Conservation (phyloP, 2,888 invertebrate species). For the Celastrina argiolus region DNA sequence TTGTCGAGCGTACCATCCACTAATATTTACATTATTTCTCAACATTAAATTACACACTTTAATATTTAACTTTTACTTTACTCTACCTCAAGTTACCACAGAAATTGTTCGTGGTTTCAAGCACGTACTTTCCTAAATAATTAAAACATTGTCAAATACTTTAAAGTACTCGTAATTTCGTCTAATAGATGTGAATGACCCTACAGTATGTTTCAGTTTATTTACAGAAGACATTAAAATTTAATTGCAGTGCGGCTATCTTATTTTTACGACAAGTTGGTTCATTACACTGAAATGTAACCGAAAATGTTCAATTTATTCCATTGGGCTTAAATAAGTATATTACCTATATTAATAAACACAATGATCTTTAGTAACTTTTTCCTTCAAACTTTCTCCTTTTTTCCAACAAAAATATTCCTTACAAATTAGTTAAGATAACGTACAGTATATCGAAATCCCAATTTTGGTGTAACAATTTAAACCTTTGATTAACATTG, state of each 20-base stretch:
- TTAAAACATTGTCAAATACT: background rate
- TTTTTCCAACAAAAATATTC: background rate
- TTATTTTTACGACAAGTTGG: background rate
- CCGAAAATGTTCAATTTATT: background rate
- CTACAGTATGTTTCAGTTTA: background rate
- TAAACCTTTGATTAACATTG: slow-evolving; percentile 1
- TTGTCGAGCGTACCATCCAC: too few species aligned
- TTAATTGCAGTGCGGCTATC: slow-evolving; percentile 3
- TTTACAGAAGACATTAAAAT: slow-evolving; percentile 7
- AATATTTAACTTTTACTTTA: slow-evolving; percentile 1
- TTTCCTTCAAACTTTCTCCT: background rate
- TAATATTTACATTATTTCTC: too few species aligned
- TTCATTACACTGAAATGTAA: slow-evolving; percentile 2
- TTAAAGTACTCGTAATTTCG: slow-evolving; percentile 2
- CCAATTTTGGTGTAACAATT: background rate
- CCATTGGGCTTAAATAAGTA: background rate
- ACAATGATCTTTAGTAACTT: background rate
- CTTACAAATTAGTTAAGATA: background rate
- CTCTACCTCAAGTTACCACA: background rate
- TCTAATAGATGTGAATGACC: background rate
- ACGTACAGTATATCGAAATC: background rate
- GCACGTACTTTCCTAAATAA: background rate
- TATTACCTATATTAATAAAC: background rate
- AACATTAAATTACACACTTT: background rate
- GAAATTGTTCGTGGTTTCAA: background rate